phyloP scores from a whole-genome alignment of 2,113 vertebrate species.

The Austrofundulus limnaeus region DNA sequence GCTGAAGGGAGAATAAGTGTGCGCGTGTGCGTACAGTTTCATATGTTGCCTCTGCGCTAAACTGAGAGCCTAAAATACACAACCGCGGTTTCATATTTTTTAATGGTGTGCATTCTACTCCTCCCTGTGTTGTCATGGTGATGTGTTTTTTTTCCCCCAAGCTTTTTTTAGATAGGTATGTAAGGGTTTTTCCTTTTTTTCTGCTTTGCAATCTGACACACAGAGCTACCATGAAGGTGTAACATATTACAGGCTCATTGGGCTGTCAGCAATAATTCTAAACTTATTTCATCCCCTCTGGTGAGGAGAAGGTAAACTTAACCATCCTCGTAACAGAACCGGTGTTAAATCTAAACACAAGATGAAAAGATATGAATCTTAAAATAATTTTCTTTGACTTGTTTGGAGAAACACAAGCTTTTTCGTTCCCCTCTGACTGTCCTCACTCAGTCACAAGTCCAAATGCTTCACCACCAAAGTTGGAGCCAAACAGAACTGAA shows the following conservation, averaged over 20 bases:
- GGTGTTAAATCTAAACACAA: constrained; percentile 31
- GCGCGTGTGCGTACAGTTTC: not conserved
- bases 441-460: constrained; percentile 8
- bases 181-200: constrained; percentile 64
- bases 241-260: constrained; percentile 27
- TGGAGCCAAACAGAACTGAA: constrained; percentile 31
- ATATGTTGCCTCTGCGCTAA: not conserved
- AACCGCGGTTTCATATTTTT: constrained; percentile 61
- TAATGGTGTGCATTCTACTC: constrained; percentile 65
- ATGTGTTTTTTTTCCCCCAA: constrained; percentile 72
- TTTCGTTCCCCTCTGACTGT: constrained; percentile 4
- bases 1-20: not conserved
- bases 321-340: constrained; percentile 10
- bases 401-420: constrained; percentile 28
- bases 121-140: constrained; percentile 78
- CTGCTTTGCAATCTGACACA: constrained; percentile 64
- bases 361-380: constrained; percentile 38
- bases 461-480: constrained; percentile 16
- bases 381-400: constrained; percentile 33
- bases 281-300: constrained; percentile 7
- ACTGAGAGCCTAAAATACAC: constrained; percentile 48
- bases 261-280: constrained; percentile 19
- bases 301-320: constrained; percentile 25
- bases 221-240: constrained; percentile 35
- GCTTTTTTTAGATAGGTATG: constrained; percentile 73